phyloP scores from a whole-genome alignment of 1,140 invertebrate genomes.

The Panulirus ornatus region DNA sequence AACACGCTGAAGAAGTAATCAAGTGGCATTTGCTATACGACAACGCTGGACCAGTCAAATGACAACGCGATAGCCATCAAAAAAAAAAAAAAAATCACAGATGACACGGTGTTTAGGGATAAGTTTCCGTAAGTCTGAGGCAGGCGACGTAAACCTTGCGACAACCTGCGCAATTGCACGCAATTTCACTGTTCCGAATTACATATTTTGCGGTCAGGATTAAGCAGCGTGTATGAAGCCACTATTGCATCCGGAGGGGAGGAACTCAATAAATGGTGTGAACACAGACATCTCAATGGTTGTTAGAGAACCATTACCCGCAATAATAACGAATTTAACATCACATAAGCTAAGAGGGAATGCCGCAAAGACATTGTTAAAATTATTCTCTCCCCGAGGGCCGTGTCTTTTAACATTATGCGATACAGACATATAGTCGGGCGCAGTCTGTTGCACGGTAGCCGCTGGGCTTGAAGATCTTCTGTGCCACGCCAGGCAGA shows the following conservation, averaged over 20 bases:
- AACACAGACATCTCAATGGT: conserved; percentile 6
- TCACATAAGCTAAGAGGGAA: conserved; percentile 36
- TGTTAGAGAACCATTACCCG: conserved; percentile 38
- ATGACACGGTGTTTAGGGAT: background rate
- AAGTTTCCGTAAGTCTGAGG: background rate
- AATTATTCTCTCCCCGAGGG: background rate
- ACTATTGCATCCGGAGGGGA: conserved; percentile 4
- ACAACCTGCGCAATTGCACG: background rate
- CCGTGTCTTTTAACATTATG: background rate
- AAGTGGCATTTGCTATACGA: conserved; percentile 18
- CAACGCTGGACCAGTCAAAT: too few species aligned
- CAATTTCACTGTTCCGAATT: conserved; percentile 8
- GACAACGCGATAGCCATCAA: too few species aligned
- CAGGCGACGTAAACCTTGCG: background rate
- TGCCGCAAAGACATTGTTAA: conserved; percentile 30
- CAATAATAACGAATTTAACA: conserved; percentile 38
- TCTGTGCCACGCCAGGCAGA: too few species aligned
- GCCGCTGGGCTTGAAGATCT: too few species aligned
- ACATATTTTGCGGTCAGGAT: conserved; percentile 19
- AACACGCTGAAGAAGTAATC: too few species aligned
- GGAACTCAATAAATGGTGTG: conserved; percentile 23
- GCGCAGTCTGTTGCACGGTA: too few species aligned
- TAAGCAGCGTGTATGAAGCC: background rate
- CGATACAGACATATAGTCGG: background rate
- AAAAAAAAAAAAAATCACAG: too few species aligned